phyloP scores from a whole-genome alignment of 1,140 invertebrate genomes.

The Zophobas morio region DNA sequence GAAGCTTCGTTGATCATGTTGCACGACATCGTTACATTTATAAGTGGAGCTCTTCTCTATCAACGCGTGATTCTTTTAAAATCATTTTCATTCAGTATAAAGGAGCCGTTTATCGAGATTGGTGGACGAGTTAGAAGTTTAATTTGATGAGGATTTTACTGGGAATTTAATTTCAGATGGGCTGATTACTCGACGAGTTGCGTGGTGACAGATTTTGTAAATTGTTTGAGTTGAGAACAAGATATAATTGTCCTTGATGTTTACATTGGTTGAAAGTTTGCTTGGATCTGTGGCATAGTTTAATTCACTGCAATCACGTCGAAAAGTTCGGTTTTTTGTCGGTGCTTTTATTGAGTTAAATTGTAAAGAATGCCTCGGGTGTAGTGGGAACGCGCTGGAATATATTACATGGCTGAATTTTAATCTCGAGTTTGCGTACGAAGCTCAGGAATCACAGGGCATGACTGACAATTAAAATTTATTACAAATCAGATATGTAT shows the following conservation, averaged over 20 bases:
- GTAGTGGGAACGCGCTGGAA: no score
- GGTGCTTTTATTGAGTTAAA: no score
- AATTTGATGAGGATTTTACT: not conserved
- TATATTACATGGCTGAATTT: no score
- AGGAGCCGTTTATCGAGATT: not conserved
- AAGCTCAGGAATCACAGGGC: no score
- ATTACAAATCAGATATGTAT: no score
- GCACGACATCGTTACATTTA: not conserved
- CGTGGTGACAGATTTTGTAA: not conserved
- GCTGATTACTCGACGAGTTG: not conserved
- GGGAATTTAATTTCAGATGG: not conserved
- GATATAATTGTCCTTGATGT: not conserved
- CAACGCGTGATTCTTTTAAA: not conserved
- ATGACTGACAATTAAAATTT: no score
- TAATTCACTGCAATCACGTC: no score
- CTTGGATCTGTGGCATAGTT: no score
- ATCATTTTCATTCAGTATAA: not conserved
- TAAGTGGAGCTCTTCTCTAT: not conserved
- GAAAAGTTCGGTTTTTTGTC: not conserved
- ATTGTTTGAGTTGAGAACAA: not conserved
- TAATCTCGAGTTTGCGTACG: no score
- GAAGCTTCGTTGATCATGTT: not conserved
- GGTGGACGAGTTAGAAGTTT: not conserved
- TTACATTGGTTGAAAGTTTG: not conserved
- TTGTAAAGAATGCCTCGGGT: no score